A percentile compares a stretch with the other conserved stretches of the same genome.
These are phyloP conservation scores for Hesperophylax magnus DNA, from an alignment of 1,140 invertebrate genomes.

Conservation along the genomic window DNA sequence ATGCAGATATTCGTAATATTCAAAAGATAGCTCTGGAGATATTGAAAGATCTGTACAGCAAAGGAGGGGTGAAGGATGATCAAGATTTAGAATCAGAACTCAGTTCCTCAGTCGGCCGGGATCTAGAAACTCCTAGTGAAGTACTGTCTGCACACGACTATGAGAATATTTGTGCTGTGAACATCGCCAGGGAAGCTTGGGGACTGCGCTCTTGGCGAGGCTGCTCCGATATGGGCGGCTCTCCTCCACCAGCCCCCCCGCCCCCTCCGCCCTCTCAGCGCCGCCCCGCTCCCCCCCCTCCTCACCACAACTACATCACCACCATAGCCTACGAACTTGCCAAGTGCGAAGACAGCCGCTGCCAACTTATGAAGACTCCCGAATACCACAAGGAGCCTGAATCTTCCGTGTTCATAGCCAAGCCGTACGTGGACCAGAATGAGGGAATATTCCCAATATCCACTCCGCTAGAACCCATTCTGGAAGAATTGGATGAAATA, in stretches of 20 bases:
- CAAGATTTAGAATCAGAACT: conserved; percentile 54
- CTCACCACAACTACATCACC: conserved; percentile 72
- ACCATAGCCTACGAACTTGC: conserved; percentile 69
- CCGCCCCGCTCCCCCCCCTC: conserved; percentile 66
- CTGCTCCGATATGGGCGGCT: conserved; percentile 77
- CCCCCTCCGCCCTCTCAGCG: conserved; percentile 65
- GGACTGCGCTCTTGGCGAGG: conserved; percentile 78
- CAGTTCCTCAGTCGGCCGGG: conserved; percentile 58
- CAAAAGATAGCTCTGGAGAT: conserved; percentile 70
- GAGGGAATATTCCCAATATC: conserved; percentile 70
- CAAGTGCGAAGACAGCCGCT: conserved; percentile 61
- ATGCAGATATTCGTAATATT: conserved; percentile 70
- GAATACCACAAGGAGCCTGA: conserved; percentile 59
- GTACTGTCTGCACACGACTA: conserved; percentile 78
- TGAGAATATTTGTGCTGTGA: conserved; percentile 78
- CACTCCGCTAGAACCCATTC: conserved; percentile 69
- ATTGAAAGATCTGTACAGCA: conserved; percentile 69
- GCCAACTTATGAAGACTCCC: conserved; percentile 46
- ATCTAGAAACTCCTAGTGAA: conserved; percentile 73
- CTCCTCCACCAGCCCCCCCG: conserved; percentile 66
- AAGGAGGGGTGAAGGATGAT: conserved; percentile 62
- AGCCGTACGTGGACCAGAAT: conserved; percentile 72
- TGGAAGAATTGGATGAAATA: conserved; percentile 74
- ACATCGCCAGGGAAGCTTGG: conserved; percentile 77
- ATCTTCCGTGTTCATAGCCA: conserved; percentile 70